Percentiles rank a stretch among this genome's conserved stretches.
These are phyloP conservation scores for Pseudopodoces humilis DNA, from an alignment of 2,113 vertebrate genomes.

Conservation along the genomic window DNA sequence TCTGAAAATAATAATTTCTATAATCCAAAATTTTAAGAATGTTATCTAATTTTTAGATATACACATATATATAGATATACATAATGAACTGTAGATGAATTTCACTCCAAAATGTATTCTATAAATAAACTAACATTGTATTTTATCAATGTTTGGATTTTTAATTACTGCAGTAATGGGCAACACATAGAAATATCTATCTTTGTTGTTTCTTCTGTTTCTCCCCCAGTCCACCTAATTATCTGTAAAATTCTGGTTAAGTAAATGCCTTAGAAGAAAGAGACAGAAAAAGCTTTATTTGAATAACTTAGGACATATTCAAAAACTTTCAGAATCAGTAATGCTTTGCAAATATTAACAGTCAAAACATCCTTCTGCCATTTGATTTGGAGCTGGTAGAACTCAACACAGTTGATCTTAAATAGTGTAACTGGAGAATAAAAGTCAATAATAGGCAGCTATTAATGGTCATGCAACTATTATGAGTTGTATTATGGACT, in stretches of 20 bases:
- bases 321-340: background rate
- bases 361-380: background rate
- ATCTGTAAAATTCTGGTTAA: background rate
- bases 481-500: background rate
- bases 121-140: background rate
- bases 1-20: background rate
- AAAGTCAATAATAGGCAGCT: background rate
- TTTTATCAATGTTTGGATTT: background rate
- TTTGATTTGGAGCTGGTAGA: background rate
- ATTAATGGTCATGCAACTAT: background rate
- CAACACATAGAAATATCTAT: background rate
- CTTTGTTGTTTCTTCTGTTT: background rate
- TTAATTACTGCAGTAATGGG: background rate
- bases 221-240: background rate
- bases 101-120: background rate
- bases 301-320: background rate
- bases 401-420: background rate
- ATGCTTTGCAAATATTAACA: slow-evolving; percentile 1
- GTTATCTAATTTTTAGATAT: background rate
- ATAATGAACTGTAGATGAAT: background rate
- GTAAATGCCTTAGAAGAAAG: background rate
- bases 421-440: background rate
- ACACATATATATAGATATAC: too few species aligned
- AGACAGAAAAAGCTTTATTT: background rate
- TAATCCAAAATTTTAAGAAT: background rate